Base-by-base conservation (phyloP, 2,888 invertebrate genomes). In the Drosophila suboccidentalis region DNA sequence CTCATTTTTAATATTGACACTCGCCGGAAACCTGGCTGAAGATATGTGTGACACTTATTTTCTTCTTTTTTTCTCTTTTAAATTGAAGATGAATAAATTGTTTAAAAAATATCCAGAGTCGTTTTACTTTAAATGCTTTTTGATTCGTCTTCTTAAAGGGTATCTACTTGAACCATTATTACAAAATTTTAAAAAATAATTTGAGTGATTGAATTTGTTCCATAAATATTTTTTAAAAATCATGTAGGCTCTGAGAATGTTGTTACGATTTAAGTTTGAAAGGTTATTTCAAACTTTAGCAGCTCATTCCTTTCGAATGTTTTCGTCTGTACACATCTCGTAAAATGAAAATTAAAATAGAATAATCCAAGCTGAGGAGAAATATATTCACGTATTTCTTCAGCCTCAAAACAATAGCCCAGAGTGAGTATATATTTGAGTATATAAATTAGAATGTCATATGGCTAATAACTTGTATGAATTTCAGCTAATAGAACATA, bases 341-440 rank as follows among this genome's bases (percentile, higher is more conserved):
- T 17, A 54, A 54, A 54, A 54, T 54, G 54, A 41, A 54, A 54
- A 41, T 41, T 32, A 29, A 41, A 60, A 50, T 50, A 32, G 6
- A 34, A 17, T 50, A 49, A 41, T 47, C 38, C 26, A 46, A 26
- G 13, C 26, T 4, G 19, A 17, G 55, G 19, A 19, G 32, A 55
- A 55, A n/a, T 44, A 44, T 43, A 41, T 55, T 55, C 55, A 55
- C 43, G 15, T 17, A 53, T 41, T 54, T 32, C 55, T 44, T 34
- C 44, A 44, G 55, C 43, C 55, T 2, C 17, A 5, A 22, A 55
- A 11, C 34, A 43, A 44, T 17, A 43, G 32, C 32, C 22, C 17
- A 22, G 13, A 32, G 55, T 44, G 13, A 44, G 54, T 43, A 19
- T 13, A 43, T 17, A n/a, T n/a, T 6, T 34, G 22, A 22, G 4